Percentiles rank a stretch among this genome's conserved stretches.
These are phyloP conservation scores for Acanthiza pusilla DNA, from an alignment of 2,797 vertebrate genomes.

Conservation along the genomic window DNA sequence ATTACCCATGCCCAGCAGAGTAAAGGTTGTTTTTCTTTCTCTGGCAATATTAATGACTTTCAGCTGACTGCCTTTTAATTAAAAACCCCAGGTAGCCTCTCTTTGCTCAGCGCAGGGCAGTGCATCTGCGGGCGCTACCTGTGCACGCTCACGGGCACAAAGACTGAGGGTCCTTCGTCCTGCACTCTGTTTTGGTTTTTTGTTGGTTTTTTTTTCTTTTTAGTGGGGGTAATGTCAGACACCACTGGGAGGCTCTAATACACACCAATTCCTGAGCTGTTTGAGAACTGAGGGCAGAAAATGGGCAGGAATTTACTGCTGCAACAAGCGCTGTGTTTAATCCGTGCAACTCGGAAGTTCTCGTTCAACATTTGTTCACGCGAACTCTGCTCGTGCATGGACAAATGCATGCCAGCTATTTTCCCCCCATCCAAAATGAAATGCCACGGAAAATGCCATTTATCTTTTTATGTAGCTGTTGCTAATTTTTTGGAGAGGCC, in stretches of 20 bases:
- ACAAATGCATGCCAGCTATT: background rate
- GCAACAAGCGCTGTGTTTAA: rapidly evolving
- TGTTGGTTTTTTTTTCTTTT: background rate
- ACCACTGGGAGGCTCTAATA: background rate
- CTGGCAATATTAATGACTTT: constrained; percentile 67
- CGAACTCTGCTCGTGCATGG: background rate
- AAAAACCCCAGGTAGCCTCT: constrained; percentile 53
- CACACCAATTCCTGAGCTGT: background rate
- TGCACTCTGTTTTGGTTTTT: rapidly evolving
- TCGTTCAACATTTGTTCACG: rapidly evolving
- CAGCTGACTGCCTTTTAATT: constrained; percentile 74
- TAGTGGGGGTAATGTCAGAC: background rate
- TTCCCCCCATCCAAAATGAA: background rate
- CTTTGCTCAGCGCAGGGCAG: background rate
- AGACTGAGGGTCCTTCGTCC: background rate
- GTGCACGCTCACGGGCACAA: background rate
- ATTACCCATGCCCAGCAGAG: constrained; percentile 54
- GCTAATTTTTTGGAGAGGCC: background rate
- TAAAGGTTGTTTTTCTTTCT: constrained; percentile 46
- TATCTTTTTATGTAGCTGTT: background rate
- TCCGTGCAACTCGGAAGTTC: background rate
- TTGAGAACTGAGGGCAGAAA: background rate
- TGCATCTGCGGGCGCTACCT: background rate
- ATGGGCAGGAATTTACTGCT: background rate
- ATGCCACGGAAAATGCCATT: background rate